phyloP scores from a whole-genome alignment of 1,140 invertebrate genomes.

The Brachionus rubens region DNA sequence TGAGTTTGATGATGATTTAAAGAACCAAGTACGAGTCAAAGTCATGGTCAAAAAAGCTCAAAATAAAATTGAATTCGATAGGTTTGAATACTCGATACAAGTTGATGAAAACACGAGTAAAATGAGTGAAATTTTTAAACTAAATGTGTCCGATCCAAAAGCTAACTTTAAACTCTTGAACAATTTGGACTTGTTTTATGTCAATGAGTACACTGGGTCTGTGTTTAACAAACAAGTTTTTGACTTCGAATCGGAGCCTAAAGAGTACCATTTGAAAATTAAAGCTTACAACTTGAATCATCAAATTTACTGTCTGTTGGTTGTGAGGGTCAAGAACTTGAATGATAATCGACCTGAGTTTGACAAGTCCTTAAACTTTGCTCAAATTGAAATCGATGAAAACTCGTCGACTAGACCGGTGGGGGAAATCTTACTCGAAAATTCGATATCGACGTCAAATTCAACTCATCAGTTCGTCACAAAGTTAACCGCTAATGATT shows the following conservation, averaged over 20 bases:
- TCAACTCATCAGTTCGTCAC: slow-evolving; percentile 26
- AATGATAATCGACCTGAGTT: slow-evolving; percentile 4
- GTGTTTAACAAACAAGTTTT: slow-evolving; percentile 28
- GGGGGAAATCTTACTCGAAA: background rate
- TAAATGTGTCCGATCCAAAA: background rate
- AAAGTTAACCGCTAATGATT: background rate
- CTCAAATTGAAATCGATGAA: background rate
- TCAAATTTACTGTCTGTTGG: background rate
- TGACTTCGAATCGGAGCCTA: background rate
- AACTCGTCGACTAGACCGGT: background rate
- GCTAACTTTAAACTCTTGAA: slow-evolving; percentile 19
- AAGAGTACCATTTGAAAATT: slow-evolving; percentile 13
- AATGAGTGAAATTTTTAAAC: slow-evolving; percentile 42
- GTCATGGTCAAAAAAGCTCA: background rate
- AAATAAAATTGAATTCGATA: background rate
- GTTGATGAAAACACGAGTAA: slow-evolving; percentile 3
- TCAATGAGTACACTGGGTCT: slow-evolving; percentile 8
- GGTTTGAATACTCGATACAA: background rate
- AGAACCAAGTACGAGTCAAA: background rate
- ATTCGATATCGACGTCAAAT: background rate
- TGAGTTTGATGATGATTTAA: background rate
- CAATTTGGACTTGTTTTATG: slow-evolving; percentile 35
- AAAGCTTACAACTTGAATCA: background rate
- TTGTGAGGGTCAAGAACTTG: background rate
- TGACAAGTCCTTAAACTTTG: slow-evolving; percentile 8